Conservation (phyloP, 2,888 invertebrate genomes). For the Nemapogon koenigi region DNA sequence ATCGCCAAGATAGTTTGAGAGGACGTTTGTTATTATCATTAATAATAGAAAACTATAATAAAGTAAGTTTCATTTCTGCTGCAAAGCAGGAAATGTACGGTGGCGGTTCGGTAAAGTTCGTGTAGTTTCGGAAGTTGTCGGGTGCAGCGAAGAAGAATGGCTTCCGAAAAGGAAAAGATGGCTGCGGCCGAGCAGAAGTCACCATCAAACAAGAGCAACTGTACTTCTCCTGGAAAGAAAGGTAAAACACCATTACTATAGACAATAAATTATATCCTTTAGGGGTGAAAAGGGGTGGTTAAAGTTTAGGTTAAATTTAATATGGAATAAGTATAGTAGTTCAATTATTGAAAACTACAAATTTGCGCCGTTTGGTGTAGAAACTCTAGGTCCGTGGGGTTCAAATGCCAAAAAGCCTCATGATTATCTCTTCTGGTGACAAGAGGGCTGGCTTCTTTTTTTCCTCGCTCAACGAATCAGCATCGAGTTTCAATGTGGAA, state of each 20-base stretch:
- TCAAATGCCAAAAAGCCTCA: too few relatives aligned
- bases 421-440: too few relatives aligned
- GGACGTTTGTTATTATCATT: background rate
- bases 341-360: too few relatives aligned
- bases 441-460: too few relatives aligned
- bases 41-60: too few relatives aligned
- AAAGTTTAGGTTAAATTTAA: too few relatives aligned
- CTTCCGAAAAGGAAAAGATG: conserved; percentile 58
- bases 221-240: conserved; percentile 58
- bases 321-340: too few relatives aligned
- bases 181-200: conserved; percentile 52
- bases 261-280: background rate
- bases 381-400: too few relatives aligned
- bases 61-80: background rate
- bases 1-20: conserved; percentile 18
- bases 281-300: too few relatives aligned
- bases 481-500: too few relatives aligned
- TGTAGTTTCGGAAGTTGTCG: conserved; percentile 30
- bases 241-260: conserved; percentile 28
- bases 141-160: conserved; percentile 37
- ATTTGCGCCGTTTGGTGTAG: too few relatives aligned
- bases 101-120: conserved; percentile 6
- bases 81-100: conserved; percentile 2
- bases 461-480: too few relatives aligned
- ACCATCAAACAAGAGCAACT: conserved; percentile 54